Conservation (phyloP, 1,140 invertebrate genomes). For the Scaptomyza hsui region DNA sequence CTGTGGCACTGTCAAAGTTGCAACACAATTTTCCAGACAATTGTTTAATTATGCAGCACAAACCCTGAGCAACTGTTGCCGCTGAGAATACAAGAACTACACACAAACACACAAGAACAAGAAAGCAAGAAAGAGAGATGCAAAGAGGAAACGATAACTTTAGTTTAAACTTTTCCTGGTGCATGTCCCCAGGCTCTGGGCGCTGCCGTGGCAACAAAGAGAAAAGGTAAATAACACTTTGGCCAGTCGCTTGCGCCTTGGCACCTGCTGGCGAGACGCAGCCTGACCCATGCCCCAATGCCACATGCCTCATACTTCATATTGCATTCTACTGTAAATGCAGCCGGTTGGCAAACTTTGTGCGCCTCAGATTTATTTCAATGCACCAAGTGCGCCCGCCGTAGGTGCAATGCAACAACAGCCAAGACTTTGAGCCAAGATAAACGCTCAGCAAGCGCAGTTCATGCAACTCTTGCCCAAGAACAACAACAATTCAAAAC, state of each 20-base stretch:
- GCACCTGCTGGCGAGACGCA: slow-evolving; percentile 48
- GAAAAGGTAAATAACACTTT: slow-evolving; percentile 78
- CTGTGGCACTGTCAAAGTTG: slow-evolving; percentile 17
- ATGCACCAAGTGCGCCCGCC: slow-evolving; percentile 42
- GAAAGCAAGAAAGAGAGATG: slow-evolving; percentile 1
- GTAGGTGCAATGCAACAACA: slow-evolving; percentile 37
- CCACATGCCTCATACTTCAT: slow-evolving; percentile 19
- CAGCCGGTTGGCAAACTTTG: slow-evolving; percentile 54
- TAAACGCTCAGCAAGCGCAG: slow-evolving; percentile 8
- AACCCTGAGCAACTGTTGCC: slow-evolving; percentile 60
- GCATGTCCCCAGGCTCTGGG: slow-evolving; percentile 50
- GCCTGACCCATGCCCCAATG: slow-evolving; percentile 14
- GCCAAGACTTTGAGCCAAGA: slow-evolving; percentile 36
- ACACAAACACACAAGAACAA: background rate
- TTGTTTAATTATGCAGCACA: slow-evolving; percentile 77
- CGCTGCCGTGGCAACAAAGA: slow-evolving; percentile 54
- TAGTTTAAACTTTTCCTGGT: slow-evolving; percentile 59
- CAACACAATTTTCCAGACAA: slow-evolving; percentile 62
- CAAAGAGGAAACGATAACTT: slow-evolving; percentile 17
- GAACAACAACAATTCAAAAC: slow-evolving; percentile 24
- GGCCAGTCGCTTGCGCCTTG: slow-evolving; percentile 47
- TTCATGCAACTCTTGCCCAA: slow-evolving; percentile 34
- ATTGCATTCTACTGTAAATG: slow-evolving; percentile 9
- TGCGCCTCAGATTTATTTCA: slow-evolving; percentile 74
- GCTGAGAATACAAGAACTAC: slow-evolving; percentile 7